Base-by-base conservation (phyloP, 2,888 invertebrate genomes). In the Drosophila suboccidentalis region DNA sequence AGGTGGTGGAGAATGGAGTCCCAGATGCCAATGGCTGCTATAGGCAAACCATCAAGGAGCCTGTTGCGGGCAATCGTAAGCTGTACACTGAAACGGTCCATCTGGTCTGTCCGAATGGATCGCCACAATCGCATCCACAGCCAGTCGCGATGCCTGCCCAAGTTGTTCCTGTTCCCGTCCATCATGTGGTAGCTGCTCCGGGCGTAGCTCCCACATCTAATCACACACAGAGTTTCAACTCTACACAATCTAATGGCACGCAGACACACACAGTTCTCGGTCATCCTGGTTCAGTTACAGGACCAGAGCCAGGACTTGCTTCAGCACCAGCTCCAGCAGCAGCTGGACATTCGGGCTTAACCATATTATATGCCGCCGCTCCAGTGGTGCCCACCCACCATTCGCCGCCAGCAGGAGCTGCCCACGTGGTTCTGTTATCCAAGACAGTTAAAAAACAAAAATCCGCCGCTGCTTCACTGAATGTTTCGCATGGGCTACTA, bases 21-120 rank as follows among this genome's bases (percentile, higher is more conserved):
- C 59, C 66, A 11, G 70, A 75, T 49, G 71, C 77, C 11, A 75
- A 76, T 32, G 87, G 87, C 3, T 87, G 87, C 60, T 89, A 89
- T 22, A 75, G 26, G 29, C 87, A 85, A 64, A 87, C 73, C 1
- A 58, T 87, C 5, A 80, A 74, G 22, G 78, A 87, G 13, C 87
- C 82, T 3, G 38, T 82, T 17, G 54, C 69, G 1, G 62, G 63
- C 10, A 62, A 78, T 39, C 17, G 65, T 0, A 75, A 75, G 11
- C 43, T 71, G 5, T 89, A 79, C 10, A 80, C 77, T 0, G 82
- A 89, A 62, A 87, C 89, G 6, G 73, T 79, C 41, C 69, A 71
- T 32, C 63, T 87, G 13, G 39, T 89, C 15, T 87, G 87, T 43
- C 87, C 89, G 4, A 51, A 55, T 1, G 26, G 57, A 32, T 26